Evolutionary conservation across 2,888 invertebrate genomes (phyloP).

Genomic region (Hermaeophaga mercurialis): DNA sequence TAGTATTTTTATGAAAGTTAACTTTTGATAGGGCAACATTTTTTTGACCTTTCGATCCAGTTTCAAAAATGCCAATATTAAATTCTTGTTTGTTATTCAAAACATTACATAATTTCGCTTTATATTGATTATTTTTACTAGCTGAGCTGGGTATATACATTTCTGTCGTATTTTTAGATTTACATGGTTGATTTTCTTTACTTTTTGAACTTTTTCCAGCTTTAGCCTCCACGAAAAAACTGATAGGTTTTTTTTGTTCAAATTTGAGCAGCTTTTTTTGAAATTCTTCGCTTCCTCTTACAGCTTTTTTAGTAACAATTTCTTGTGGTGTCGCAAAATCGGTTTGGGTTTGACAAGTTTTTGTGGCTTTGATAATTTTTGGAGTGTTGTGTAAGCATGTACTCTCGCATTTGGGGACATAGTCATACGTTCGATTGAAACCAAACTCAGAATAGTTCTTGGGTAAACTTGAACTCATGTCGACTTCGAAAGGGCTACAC

Average conservation of each 20-base stretch:
- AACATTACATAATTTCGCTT: conserved; percentile 58
- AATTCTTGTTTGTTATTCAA: conserved; percentile 56
- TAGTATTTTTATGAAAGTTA: conserved; percentile 46
- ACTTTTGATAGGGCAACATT: conserved; percentile 42
- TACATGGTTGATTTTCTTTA: conserved; percentile 43
- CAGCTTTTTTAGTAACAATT: conserved; percentile 48
- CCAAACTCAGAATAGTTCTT: conserved; percentile 43
- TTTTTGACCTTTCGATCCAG: conserved; percentile 38
- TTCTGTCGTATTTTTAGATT: conserved; percentile 40
- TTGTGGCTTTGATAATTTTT: conserved; percentile 54
- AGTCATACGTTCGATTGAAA: conserved; percentile 27
- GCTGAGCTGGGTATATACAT: conserved; percentile 66
- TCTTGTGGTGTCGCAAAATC: conserved; percentile 52
- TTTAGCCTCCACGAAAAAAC: conserved; percentile 52
- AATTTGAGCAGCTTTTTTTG: conserved; percentile 55
- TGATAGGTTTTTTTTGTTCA: conserved; percentile 50
- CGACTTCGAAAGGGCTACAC: conserved; percentile 36
- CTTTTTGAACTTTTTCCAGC: conserved; percentile 30
- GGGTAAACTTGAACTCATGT: conserved; percentile 45
- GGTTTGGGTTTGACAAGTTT: conserved; percentile 55
- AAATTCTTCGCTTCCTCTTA: conserved; percentile 52
- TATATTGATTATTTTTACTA: conserved; percentile 62
- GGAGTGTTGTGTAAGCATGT: conserved; percentile 34
- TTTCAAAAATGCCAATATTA: conserved; percentile 51
- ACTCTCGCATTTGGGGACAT: conserved; percentile 21